Percentiles rank a stretch among this genome's conserved stretches.
These are phyloP conservation scores for Myotis vivesi DNA, from an alignment of 2,797 vertebrate species.

Conservation along the genomic window DNA sequence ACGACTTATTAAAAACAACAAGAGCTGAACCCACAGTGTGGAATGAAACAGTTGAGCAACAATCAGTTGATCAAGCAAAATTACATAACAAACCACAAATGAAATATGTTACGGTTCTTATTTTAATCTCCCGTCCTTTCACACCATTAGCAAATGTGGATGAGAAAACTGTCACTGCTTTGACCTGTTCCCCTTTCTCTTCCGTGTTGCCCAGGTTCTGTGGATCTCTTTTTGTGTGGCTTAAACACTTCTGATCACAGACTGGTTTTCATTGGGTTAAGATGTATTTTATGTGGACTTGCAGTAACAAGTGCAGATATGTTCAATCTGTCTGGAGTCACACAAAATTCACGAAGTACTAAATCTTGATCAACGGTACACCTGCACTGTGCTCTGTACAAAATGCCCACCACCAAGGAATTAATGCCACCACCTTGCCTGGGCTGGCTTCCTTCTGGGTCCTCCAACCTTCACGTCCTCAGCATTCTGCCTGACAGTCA, in stretches of 20 bases:
- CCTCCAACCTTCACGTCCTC: not conserved
- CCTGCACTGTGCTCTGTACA: not conserved
- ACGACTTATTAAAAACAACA: not conserved
- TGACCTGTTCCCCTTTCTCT: not conserved
- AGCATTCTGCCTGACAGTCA: not conserved
- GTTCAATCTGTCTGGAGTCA: not conserved
- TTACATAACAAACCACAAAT: not conserved
- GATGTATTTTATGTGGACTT: not conserved
- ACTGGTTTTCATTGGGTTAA: not conserved
- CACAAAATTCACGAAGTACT: not conserved
- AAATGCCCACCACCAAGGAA: not conserved
- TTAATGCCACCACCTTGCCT: not conserved
- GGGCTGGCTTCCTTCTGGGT: not conserved
- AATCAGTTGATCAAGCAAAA: slow-evolving; percentile 22
- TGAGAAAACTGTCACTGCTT: not conserved
- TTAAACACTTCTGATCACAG: not conserved
- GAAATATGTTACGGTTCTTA: not conserved
- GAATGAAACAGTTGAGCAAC: not conserved
- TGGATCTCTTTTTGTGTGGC: not conserved
- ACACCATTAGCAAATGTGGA: not conserved
- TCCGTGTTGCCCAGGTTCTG: not conserved
- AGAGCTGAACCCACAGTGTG: not conserved
- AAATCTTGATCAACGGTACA: not conserved
- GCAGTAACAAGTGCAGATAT: not conserved
- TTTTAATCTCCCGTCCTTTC: not conserved